A percentile compares a stretch with the other conserved stretches of the same genome.
Conservation (phyloP, 2,113 vertebrate species). For the human (Homo sapiens) region DNA sequence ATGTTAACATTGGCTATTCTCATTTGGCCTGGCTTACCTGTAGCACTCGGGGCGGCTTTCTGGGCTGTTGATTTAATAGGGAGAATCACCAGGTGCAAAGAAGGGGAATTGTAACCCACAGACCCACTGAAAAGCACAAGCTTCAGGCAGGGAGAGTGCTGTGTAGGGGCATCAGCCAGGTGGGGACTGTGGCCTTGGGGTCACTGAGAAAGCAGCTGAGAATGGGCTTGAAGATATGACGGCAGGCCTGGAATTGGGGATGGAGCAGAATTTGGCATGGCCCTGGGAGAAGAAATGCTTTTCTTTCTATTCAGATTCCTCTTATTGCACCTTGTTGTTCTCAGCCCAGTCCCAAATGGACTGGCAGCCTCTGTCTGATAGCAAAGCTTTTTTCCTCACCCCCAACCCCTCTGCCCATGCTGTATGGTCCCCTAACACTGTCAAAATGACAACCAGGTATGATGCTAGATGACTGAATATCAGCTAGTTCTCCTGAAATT, state of each 20-base stretch:
- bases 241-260: constrained; percentile 70
- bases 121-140: constrained; percentile 67
- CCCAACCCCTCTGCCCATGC: constrained; percentile 79
- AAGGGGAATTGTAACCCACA: constrained; percentile 86
- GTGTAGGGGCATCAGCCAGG: constrained; percentile 45
- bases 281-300: constrained; percentile 72
- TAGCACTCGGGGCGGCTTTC: constrained; percentile 90
- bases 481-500: constrained; percentile 72
- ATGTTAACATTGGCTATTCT: constrained; percentile 91
- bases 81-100: constrained; percentile 99
- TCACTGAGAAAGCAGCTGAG: constrained; percentile 43
- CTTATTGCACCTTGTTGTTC: constrained; percentile 98
- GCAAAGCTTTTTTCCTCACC: constrained; percentile 89
- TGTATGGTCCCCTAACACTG: constrained; percentile 80
- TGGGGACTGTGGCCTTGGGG: constrained; percentile 61
- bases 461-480: constrained; percentile 77
- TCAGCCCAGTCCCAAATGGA: constrained; percentile 89
- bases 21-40: constrained; percentile 95
- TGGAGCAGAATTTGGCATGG: constrained; percentile 72
- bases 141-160: constrained; percentile 40
- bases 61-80: constrained; percentile 86
- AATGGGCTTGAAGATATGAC: neutral
- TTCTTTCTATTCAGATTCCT: constrained; percentile 84
- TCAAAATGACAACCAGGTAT: constrained; percentile 73
- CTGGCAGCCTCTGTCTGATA: constrained; percentile 91